These are phyloP conservation scores for Gymnoscopelus microlampas DNA, from an alignment of 2,797 vertebrate species.

Conservation along the genomic window DNA sequence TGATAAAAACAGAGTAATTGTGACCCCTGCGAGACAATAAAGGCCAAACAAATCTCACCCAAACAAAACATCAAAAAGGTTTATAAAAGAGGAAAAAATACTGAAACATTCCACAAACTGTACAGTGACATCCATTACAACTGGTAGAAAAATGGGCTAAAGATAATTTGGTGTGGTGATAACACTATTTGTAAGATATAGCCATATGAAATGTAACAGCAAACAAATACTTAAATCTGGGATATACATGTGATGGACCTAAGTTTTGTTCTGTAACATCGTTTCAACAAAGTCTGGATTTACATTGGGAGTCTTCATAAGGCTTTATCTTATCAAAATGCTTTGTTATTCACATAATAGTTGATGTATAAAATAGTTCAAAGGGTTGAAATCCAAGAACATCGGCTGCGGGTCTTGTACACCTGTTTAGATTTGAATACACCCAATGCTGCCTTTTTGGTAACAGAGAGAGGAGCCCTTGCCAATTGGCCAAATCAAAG, in stretches of 20 bases:
- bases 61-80: slow-evolving; percentile 62
- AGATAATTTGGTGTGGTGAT: slow-evolving; percentile 81
- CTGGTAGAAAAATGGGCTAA: slow-evolving; percentile 80
- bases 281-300: slow-evolving; percentile 73
- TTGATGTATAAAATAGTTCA: slow-evolving; percentile 72
- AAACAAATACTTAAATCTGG: slow-evolving; percentile 72
- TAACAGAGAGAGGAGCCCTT: slow-evolving; percentile 83
- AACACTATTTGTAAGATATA: slow-evolving; percentile 78
- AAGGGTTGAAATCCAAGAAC: slow-evolving; percentile 66
- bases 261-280: slow-evolving; percentile 77
- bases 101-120: slow-evolving; percentile 88
- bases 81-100: slow-evolving; percentile 79
- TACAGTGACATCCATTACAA: slow-evolving; percentile 88
- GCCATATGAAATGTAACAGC: slow-evolving; percentile 77
- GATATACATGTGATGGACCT: slow-evolving; percentile 70
- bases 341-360: slow-evolving; percentile 73
- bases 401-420: slow-evolving; percentile 70
- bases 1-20: slow-evolving; percentile 64
- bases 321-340: slow-evolving; percentile 82
- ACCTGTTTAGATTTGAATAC: slow-evolving; percentile 62
- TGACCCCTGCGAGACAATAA: slow-evolving; percentile 68
- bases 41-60: slow-evolving; percentile 76
- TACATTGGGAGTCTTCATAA: slow-evolving; percentile 73
- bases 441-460: slow-evolving; percentile 80
- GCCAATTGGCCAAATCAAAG: slow-evolving; percentile 69